These are phyloP conservation scores for Strigamia maritima DNA, from an alignment of 2,888 invertebrate genomes.

Conservation along the genomic window DNA sequence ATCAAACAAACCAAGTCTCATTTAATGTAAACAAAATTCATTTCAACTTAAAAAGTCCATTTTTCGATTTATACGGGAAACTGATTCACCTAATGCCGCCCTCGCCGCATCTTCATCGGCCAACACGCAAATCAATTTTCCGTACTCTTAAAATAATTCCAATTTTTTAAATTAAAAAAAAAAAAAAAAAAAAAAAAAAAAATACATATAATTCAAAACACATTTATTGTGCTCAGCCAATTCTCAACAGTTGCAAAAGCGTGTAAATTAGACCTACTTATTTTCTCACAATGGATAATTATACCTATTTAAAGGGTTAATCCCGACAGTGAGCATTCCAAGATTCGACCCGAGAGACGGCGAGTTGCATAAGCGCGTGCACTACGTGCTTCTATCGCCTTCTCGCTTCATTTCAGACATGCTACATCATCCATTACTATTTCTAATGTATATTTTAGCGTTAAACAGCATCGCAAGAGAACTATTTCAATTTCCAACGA, in stretches of 20 bases:
- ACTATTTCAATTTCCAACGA: neutral
- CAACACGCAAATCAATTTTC: no score
- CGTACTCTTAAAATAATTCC: no score
- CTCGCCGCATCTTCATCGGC: no score
- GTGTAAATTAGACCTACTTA: neutral
- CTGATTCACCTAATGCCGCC: no score
- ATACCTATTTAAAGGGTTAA: neutral
- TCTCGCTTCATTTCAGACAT: neutral
- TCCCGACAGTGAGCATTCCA: neutral
- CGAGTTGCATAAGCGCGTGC: neutral
- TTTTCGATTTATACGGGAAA: no score
- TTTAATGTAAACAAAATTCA: no score
- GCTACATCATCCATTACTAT: neutral
- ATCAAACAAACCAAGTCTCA: no score
- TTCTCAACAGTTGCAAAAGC: neutral
- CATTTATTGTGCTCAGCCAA: neutral
- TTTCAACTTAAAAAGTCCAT: no score
- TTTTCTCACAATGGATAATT: neutral
- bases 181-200: no score
- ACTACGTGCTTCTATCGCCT: neutral
- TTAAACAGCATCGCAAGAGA: neutral
- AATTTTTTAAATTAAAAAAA: no score
- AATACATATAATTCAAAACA: no score
- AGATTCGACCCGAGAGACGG: neutral
- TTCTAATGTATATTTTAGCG: neutral